A percentile compares a stretch with the other conserved stretches of the same genome.
phyloP scores from a whole-genome alignment of 2,113 vertebrate genomes.

The Acrocephalus arundinaceus region DNA sequence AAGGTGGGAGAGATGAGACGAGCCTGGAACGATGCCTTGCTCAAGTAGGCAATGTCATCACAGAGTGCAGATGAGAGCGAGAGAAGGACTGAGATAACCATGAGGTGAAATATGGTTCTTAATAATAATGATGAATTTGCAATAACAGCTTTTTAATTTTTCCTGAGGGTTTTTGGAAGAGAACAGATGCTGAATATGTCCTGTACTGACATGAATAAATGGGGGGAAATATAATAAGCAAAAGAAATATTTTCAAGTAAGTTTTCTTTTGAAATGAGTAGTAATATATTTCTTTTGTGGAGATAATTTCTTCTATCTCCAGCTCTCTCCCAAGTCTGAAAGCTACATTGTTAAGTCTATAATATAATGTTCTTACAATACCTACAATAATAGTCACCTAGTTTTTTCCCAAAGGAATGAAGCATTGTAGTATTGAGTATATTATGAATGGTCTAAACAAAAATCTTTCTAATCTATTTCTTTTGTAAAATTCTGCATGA shows the following conservation, averaged over 20 bases:
- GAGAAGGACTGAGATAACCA: constrained; percentile 69
- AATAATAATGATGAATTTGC: constrained; percentile 74
- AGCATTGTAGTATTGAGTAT: neutral
- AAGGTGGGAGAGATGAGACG: constrained; percentile 73
- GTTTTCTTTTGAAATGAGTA: constrained; percentile 33
- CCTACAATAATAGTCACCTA: neutral
- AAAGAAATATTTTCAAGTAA: constrained; percentile 37
- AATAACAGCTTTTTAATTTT: constrained; percentile 78
- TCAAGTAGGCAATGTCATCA: constrained; percentile 73
- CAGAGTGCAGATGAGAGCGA: constrained; percentile 57
- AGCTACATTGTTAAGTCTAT: neutral
- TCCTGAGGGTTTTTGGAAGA: constrained; percentile 71
- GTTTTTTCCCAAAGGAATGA: neutral
- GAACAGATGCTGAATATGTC: constrained; percentile 76
- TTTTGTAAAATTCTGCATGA: neutral
- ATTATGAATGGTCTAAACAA: neutral
- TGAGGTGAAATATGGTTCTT: constrained; percentile 69
- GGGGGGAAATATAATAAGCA: constrained; percentile 26
- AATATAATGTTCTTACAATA: constrained; percentile 8
- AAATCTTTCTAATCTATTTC: neutral
- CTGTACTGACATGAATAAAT: constrained; percentile 69
- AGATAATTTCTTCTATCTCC: constrained; percentile 3
- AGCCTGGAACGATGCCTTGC: constrained; percentile 59
- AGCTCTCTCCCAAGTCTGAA: neutral
- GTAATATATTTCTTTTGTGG: constrained; percentile 24